Base-by-base conservation (phyloP, 2,888 invertebrate genomes). In the Brachyptera risi region DNA sequence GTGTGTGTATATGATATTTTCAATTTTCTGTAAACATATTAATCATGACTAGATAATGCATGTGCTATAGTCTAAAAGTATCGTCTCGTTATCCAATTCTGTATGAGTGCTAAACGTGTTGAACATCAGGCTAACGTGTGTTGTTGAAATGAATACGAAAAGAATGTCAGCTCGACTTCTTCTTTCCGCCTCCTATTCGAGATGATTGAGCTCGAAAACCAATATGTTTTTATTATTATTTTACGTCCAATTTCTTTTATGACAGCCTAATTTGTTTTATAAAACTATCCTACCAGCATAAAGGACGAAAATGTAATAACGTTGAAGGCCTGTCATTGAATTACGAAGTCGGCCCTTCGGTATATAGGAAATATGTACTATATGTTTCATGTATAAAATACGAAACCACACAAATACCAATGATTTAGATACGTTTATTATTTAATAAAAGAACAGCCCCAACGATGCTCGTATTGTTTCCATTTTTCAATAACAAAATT, bases 231-330 rank as follows among this genome's bases (percentile, higher is more conserved):
- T 44, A 19, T 44, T 44, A 44, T 44, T n/a, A n/a, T n/a, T n/a
- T 44, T 44, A 44, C 44, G 5, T 44, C 44, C 44, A 44, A 44
- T 44, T 44, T 44, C 44, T 44, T 44, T 44, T 5, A 44, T 44
- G 19, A 44, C 44, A 44, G 15, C 44, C 44, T 44, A 44, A 44
- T 44, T 44, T 21, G 44, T 21, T 44, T 44, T 44, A 17, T 15
- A 44, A 44, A 44, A 19, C 44, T 44, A 21, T 11, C 19, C 19
- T 44, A 31, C 31, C 31, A 31, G 11, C 31, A 31, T 31, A 11
- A 31, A 11, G 31, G 31, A 31, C 31, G 17, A 44, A 11, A 44
- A 44, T 44, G n/a, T 44, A 44, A 44, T 44, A 44, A 44, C 11
- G 31, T 31, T 31, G 31, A 31, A 31, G 31, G 31, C 31, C 11